Evolutionary conservation across 2,113 vertebrate genomes (phyloP).

Genomic region (Hypocryptadius cinnamomeus): DNA sequence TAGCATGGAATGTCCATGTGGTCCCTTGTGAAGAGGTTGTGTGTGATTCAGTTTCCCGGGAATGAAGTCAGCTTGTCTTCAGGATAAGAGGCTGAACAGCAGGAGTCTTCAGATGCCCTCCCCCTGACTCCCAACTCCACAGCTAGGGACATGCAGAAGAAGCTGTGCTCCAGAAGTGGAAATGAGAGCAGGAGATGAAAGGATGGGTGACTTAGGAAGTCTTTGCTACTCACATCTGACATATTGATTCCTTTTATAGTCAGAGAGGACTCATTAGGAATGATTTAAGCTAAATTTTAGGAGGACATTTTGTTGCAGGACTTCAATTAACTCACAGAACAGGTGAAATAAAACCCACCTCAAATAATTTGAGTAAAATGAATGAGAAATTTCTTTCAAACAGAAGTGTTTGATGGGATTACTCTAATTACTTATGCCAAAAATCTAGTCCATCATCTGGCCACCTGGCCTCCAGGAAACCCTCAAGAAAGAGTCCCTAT

Average conservation of each 20-base stretch:
- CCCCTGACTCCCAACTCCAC: fast-evolving
- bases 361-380: not conserved
- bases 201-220: not conserved
- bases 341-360: not conserved
- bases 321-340: not conserved
- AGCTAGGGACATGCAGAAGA: not conserved
- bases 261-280: not conserved
- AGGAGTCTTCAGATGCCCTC: not conserved
- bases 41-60: not conserved
- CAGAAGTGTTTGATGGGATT: not conserved
- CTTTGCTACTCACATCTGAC: not conserved
- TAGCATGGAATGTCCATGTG: fast-evolving
- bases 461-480: not conserved
- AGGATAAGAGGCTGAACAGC: not conserved
- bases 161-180: not conserved
- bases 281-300: not conserved
- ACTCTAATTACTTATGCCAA: not conserved
- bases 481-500: not conserved
- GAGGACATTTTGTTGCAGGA: not conserved
- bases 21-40: not conserved
- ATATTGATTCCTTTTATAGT: not conserved
- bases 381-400: not conserved
- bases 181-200: not conserved
- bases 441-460: not conserved
- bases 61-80: not conserved